Base-by-base conservation (phyloP, 2,113 vertebrate genomes). In the Apeltes quadracus region DNA sequence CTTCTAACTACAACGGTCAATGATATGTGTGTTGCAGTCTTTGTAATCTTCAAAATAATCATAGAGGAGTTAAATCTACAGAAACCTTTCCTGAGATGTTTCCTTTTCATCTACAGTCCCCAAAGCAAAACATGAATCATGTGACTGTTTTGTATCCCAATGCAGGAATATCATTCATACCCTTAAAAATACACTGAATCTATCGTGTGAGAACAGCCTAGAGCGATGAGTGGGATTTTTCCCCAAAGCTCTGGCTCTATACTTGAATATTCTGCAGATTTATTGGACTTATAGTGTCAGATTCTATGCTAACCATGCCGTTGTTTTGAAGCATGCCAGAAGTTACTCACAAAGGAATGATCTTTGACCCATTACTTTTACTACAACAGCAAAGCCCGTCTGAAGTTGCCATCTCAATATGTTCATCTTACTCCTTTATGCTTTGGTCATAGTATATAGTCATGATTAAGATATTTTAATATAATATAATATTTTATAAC, bases 161-260 rank as follows among this genome's bases (percentile, higher is more conserved):
- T 58, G 55, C 64, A 59, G 44, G 29, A 68, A 56, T 23, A 62
- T 72, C 29, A 46, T 67, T 62, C 62, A 63, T 58, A 43, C 63
- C 70, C 69, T 39, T 55, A 68, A 74, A 67, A 65, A 69, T 34
- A 76, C 41, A 7, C 23, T 57, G 69, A 29, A 73, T 78, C 50
- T 46, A 61, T 70, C 69, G 68, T 71, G 61, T 69, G 58, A 36
- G 71, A 84, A 73, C 54, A 54, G 74, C 74, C 69, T 72, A 0
- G 46, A 87, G 82, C 74, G 41, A 38, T 78, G 83, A 71, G 83
- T 87, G 83, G 78, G 74, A 76, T 61, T 78, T 23, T 64, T 88
- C 81, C 76, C 83, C 10, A 25, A 58, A 67, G 79, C 64, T 77
- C 41, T 18, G 20, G 25, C 56, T 82, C 64, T 53, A 12, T 69